Base-by-base conservation (phyloP, 2,888 invertebrate genomes). In the Polymixis flavicincta region DNA sequence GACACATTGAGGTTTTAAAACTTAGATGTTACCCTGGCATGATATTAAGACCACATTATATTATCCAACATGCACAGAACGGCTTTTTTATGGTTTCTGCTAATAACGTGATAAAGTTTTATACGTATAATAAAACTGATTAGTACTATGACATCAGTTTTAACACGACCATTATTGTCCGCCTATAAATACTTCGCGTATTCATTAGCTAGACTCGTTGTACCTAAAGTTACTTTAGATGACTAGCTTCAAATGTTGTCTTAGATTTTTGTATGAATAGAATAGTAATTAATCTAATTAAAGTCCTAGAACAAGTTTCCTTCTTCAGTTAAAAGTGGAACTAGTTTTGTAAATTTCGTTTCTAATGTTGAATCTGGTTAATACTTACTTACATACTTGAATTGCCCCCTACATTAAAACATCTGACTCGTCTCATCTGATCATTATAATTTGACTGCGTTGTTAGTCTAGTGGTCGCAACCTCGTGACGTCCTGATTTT, bases 81-180 rank as follows among this genome's bases (percentile, higher is more conserved):
- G 61, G 74, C 57, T 80, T 71, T 78, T 85, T 87, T 76, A 85
- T 85, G 71, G 50, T 68, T 78, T 67, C 50, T 61, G 74, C 64
- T 83, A 78, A 85, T 83, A 76, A 76, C 74, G 32, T 68, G 48
- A 74, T 80, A 87, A 74, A 87, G 83, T 82, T 82, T 87, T 85
- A 85, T 82, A 71, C 42, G 60, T 50, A 87, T 78, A 73, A 74
- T 85, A 80, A 86, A 83, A 78, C 59, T 86, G 69, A 82, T 86
- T 59, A 64, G 57, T 65, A 52, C 55, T 71, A 67, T 85, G 85
- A 86, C 85, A 78, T 87, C 86, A 87, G 60, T 64, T 76, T 80
- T 68, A 82, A 22, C 75, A 57, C 59, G 32, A 48, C 60, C 52
- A 48, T 76, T 70, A 19, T 69, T 59, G 48, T 52, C 13, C 52